These are phyloP conservation scores for Trissolcus japonicus DNA, from an alignment of 2,888 invertebrate genomes.

Conservation along the genomic window DNA sequence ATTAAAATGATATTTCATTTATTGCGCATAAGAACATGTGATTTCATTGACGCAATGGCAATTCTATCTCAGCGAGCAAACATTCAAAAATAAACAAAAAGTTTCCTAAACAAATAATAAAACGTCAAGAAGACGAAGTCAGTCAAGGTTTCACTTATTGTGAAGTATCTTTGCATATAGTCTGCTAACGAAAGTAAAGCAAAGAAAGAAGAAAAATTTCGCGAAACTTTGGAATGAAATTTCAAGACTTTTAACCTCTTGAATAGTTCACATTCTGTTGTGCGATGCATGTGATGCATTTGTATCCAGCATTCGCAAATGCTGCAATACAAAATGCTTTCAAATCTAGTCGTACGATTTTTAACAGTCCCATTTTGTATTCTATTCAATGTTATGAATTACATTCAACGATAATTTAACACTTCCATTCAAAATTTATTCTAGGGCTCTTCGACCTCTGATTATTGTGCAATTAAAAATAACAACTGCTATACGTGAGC, in stretches of 20 bases:
- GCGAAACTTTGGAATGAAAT: conserved; percentile 46
- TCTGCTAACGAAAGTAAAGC: conserved; percentile 23
- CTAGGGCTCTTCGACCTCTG: conserved; percentile 20
- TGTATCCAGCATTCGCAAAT: conserved; percentile 25
- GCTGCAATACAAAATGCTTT: conserved; percentile 31
- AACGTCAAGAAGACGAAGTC: conserved; percentile 26
- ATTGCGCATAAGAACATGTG: not conserved
- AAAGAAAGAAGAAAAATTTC: conserved; percentile 29
- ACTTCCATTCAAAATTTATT: conserved; percentile 34
- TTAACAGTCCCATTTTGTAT: conserved; percentile 33
- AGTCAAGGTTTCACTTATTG: conserved; percentile 46
- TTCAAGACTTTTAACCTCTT: conserved; percentile 38
- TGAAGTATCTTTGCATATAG: conserved; percentile 32
- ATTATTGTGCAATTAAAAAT: conserved; percentile 37
- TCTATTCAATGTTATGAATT: conserved; percentile 40
- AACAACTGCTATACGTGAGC: conserved; percentile 18
- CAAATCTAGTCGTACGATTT: conserved; percentile 35
- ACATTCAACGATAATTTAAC: conserved; percentile 38
- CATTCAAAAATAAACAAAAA: conserved; percentile 30
- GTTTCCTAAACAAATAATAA: conserved; percentile 24
- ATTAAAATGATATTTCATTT: no score
- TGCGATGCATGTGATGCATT: conserved; percentile 12
- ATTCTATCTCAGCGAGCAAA: conserved; percentile 13
- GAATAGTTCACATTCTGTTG: conserved; percentile 31
- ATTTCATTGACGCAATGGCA: conserved; percentile 30